Base-by-base conservation (phyloP, 2,113 vertebrate genomes). In the Boulengerochromis microlepis region DNA sequence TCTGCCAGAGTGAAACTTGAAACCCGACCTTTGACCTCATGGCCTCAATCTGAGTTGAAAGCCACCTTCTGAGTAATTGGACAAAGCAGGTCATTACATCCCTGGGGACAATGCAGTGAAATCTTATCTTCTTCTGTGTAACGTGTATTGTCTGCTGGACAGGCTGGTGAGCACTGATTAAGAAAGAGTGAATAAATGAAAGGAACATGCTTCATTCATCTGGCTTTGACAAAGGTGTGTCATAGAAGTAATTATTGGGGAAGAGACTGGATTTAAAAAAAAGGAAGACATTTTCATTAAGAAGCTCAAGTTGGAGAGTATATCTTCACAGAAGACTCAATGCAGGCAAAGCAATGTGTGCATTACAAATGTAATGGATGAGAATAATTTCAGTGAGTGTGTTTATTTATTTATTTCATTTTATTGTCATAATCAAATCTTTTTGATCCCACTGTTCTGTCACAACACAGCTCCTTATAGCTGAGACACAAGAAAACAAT, bases 11-110 rank as follows among this genome's bases (percentile, higher is more conserved):
- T 69, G 53, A 87, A 86, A 69, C 81, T 84, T 61, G 71, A 83
- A 93, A 85, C 87, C 40, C 18, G 86, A 91, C 82, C 66, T 92
- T 24, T 94, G 91, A 92, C 94, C 91, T 83, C 18, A 4, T 87
- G 89, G 64, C 90, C 87, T 92, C 89, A 91, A 90, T 92, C 81
- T 86, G 42, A 86, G 86, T 29, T 87, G 29, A 61, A 69, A 82
- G 84, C 57, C 80, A 84, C 88, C 24, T 57, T 91, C 86, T 82
- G 45, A 81, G 57, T 85, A 82, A 93, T 78, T 93, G 85, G 78
- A 92, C 91, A 89, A 81, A 93, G 71, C 82, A 88, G 89, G 86
- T 91, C 56, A 56, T 86, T 85, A 86, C 81, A 78, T 89, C 89
- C 83, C 87, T 12, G n/a, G 71, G 87, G 90, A 87, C 74, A 57